These are phyloP conservation scores for Lissocephala sabroskyi DNA, from an alignment of 2,888 invertebrate species.

Conservation along the genomic window DNA sequence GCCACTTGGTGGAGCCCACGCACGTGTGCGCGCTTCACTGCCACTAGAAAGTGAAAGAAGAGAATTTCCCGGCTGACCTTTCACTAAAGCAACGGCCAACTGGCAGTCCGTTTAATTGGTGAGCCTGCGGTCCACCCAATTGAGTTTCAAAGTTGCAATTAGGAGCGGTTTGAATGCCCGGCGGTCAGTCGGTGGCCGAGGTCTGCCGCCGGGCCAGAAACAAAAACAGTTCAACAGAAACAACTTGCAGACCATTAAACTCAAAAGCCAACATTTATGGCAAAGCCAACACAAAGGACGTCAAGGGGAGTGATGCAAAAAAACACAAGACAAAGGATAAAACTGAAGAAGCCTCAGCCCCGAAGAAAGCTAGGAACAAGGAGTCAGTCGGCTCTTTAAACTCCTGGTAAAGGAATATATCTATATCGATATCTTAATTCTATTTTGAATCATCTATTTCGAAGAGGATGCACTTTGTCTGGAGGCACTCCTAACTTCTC, in stretches of 20 bases:
- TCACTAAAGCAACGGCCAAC: conserved; percentile 12
- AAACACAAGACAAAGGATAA: no score
- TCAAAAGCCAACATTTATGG: conserved; percentile 20
- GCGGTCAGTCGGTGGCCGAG: conserved; percentile 4
- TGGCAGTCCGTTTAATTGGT: conserved; percentile 44
- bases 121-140: conserved; percentile 37
- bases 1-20: conserved; percentile 16
- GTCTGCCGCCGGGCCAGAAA: neutral
- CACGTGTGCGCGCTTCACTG: conserved; percentile 39
- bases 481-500: no score
- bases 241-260: conserved; percentile 53
- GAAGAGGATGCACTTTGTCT: no score
- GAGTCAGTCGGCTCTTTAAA: no score
- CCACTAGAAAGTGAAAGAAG: neutral
- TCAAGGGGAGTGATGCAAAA: no score
- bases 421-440: no score
- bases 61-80: conserved; percentile 35
- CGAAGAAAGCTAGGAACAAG: no score
- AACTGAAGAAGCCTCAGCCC: no score
- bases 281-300: no score
- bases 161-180: conserved; percentile 50
- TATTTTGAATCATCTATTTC: no score
- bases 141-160: conserved; percentile 62
- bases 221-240: conserved; percentile 27
- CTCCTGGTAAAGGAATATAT: no score